Conservation (phyloP, 1,140 invertebrate species). For the Venturia canescens region DNA sequence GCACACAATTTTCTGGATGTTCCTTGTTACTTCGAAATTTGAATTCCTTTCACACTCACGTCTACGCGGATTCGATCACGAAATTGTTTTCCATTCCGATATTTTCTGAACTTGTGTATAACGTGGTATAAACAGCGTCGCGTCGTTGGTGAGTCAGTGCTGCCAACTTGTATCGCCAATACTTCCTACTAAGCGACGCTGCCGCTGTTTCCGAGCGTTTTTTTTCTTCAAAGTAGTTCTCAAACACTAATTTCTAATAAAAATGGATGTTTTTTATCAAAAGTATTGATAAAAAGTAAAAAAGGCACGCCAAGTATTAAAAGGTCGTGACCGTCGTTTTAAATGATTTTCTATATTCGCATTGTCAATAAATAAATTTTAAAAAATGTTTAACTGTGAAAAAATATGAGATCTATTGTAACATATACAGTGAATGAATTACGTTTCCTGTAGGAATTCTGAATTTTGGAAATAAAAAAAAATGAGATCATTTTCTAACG, state of each 20-base stretch:
- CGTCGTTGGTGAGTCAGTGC: constrained; percentile 3
- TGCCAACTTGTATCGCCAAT: constrained; percentile 35
- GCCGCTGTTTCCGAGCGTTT: constrained; percentile 25
- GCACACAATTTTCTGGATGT: not conserved
- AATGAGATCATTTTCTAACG: too few species aligned
- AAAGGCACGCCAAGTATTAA: too few species aligned
- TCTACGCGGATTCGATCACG: too few species aligned
- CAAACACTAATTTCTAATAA: not conserved
- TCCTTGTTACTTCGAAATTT: not conserved
- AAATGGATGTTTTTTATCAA: not conserved
- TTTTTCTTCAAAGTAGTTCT: not conserved
- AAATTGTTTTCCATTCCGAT: not conserved
- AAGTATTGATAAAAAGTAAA: constrained; percentile 4
- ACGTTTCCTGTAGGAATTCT: too few species aligned
- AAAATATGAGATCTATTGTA: too few species aligned
- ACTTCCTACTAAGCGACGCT: constrained; percentile 15
- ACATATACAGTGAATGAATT: too few species aligned
- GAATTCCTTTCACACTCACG: constrained; percentile 9
- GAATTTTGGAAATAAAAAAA: too few species aligned
- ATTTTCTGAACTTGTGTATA: not conserved
- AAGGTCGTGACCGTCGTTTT: too few species aligned
- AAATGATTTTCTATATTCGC: too few species aligned
- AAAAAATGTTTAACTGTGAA: too few species aligned
- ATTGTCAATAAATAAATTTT: too few species aligned
- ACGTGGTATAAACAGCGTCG: not conserved